Evolutionary conservation across 2,797 vertebrate genomes (phyloP), one percentile per base, ranked within the genome.

Genomic region (Chaetodon trifasciatus): DNA sequence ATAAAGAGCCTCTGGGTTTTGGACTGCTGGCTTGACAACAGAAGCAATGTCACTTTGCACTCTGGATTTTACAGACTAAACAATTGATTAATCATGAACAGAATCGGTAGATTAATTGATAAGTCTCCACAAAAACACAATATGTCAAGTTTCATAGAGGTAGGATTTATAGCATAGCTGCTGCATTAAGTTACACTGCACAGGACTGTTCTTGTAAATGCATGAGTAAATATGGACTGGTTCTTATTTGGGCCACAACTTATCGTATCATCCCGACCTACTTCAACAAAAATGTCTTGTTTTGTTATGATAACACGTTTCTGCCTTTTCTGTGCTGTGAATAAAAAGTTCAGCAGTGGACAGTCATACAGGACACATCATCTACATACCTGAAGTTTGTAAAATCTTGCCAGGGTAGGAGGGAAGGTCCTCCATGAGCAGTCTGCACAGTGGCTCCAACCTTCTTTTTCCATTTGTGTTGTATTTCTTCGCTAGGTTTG

Each of bases 341-440:
- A 67, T 12, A 11, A 67, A 56, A 17, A 35, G 0, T 4, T 0
- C 53, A 65, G 53, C 1, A 6, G 52, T 58, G 8, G 32, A 61
- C 49, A 62, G 39, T 7, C 21, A 53, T 47, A 19, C 4, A 44
- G 0, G 37, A 39, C 10, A 24, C 5, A 50, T 69, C 1, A 76
- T 49, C 4, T 24, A 44, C 50, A 53, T 77, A 80, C 74, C 53
- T 81, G 8, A 53, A 28, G n/a, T 37, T 50, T 6, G 17, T 53
- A 40, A 57, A 4, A 44, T 57, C 52, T 42, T 13, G 24, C 65
- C 32, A 42, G 53, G n/a, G 13, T 50, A 78, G 52, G 57, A 1
- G 1, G 17, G 19, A 15, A 67, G 44, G 32, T 42, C 46, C n/a
- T 39, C 28, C 17, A 56, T 50, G 35, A 47, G 7, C 52, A 16